These are phyloP conservation scores for Phortica okadai DNA, from an alignment of 2,888 invertebrate genomes.

Conservation along the genomic window DNA sequence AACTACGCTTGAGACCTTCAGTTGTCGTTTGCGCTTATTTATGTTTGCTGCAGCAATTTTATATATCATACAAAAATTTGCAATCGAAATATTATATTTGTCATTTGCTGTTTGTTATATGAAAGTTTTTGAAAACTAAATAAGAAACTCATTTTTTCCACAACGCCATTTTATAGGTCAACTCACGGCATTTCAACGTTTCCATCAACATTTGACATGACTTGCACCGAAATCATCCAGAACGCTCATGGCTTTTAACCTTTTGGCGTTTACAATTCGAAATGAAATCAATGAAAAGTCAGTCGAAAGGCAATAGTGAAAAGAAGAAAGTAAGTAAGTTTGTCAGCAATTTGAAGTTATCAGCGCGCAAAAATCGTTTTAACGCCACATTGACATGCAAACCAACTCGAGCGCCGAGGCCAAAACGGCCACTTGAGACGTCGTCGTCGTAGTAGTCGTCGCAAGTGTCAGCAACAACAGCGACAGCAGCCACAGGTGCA, in stretches of 20 bases:
- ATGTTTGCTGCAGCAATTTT: too few species aligned
- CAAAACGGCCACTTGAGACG: neutral
- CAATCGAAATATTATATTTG: too few species aligned
- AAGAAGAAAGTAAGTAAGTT: neutral
- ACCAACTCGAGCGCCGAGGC: neutral
- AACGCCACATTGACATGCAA: constrained; percentile 40
- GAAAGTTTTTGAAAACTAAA: too few species aligned
- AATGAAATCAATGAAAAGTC: constrained; percentile 17
- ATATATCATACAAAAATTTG: too few species aligned
- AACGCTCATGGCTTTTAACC: constrained; percentile 3
- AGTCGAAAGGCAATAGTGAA: neutral
- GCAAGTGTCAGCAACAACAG: neutral
- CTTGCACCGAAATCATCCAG: neutral
- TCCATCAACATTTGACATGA: too few species aligned
- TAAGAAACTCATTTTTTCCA: too few species aligned
- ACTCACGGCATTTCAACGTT: too few species aligned
- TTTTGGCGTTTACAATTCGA: neutral
- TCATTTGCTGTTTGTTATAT: too few species aligned
- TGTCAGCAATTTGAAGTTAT: constrained; percentile 28
- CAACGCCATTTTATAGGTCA: too few species aligned
- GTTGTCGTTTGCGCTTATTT: too few species aligned
- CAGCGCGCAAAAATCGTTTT: constrained; percentile 8
- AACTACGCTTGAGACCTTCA: too few species aligned
- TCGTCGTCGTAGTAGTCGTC: neutral
- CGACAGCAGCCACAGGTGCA: constrained; percentile 3